A percentile compares a stretch with the other conserved stretches of the same genome.
Conservation (phyloP, 2,888 invertebrate genomes). For the Ophioninae sp. region DNA sequence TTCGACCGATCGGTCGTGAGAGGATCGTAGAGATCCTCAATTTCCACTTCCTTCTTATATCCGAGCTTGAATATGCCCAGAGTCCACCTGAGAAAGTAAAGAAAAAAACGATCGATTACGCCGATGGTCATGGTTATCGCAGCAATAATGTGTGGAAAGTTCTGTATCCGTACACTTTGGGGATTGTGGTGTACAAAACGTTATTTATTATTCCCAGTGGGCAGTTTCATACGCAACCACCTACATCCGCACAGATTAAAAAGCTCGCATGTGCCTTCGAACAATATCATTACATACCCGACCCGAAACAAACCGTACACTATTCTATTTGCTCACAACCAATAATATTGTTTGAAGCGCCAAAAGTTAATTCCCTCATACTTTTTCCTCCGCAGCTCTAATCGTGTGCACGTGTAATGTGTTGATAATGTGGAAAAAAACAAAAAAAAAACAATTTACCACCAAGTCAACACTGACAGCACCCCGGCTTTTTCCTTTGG, state of each 20-base stretch:
- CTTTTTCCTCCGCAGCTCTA: neutral
- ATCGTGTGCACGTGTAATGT: neutral
- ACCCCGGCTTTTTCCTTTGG: slow-evolving; percentile 84
- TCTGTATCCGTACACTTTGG: too few species aligned
- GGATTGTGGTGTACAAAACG: too few species aligned
- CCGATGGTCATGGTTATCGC: neutral
- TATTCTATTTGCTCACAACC: too few species aligned
- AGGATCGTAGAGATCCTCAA: slow-evolving; percentile 89
- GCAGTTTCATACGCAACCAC: too few species aligned
- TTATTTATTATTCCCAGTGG: too few species aligned
- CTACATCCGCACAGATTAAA: too few species aligned
- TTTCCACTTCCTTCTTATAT: slow-evolving; percentile 86
- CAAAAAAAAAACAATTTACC: slow-evolving; percentile 76
- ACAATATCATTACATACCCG: too few species aligned
- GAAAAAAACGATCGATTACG: neutral
- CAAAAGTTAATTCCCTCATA: too few species aligned
- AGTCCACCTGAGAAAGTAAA: slow-evolving; percentile 85
- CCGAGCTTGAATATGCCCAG: slow-evolving; percentile 90
- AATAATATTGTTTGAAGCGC: too few species aligned
- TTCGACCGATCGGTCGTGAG: slow-evolving; percentile 87
- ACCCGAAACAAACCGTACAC: too few species aligned
- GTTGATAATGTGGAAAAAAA: neutral
- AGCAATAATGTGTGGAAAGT: neutral
- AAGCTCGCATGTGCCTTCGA: too few species aligned
- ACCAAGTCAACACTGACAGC: slow-evolving; percentile 85